These are phyloP conservation scores for Pteropus alecto DNA, from an alignment of 2,113 vertebrate genomes.

Conservation along the genomic window DNA sequence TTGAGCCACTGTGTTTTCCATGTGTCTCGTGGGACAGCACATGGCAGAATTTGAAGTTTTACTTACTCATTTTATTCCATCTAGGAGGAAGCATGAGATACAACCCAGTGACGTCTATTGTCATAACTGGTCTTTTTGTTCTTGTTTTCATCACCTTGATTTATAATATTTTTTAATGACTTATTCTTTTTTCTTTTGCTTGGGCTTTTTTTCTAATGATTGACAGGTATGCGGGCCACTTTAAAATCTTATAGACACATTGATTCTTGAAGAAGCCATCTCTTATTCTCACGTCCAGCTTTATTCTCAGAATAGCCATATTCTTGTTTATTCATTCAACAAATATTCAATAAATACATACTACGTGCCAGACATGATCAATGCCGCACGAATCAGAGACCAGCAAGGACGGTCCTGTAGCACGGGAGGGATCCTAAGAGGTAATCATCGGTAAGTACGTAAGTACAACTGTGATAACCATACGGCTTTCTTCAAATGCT, in stretches of 20 bases:
- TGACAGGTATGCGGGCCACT: not conserved
- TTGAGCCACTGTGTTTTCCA: not conserved
- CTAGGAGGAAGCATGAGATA: not conserved
- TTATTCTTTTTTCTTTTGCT: not conserved
- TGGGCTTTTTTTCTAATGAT: not conserved
- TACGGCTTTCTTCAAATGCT: not conserved
- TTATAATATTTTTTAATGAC: not conserved
- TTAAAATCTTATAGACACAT: not conserved
- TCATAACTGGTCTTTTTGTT: not conserved
- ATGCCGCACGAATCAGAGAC: not conserved
- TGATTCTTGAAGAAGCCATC: not conserved
- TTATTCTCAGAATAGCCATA: accelerated
- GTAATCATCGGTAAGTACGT: too few species aligned
- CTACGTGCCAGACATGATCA: not conserved
- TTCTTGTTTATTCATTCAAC: not conserved
- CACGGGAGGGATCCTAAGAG: not conserved
- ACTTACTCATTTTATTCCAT: not conserved
- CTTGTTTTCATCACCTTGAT: not conserved
- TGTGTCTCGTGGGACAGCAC: not conserved
- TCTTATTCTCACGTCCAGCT: not conserved
- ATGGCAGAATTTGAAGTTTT: not conserved
- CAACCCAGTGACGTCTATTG: not conserved
- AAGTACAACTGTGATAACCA: too few species aligned
- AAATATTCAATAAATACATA: not conserved
- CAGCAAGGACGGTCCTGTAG: not conserved